These are phyloP conservation scores for Ophiodon elongatus DNA, from an alignment of 2,113 vertebrate species.

Conservation along the genomic window DNA sequence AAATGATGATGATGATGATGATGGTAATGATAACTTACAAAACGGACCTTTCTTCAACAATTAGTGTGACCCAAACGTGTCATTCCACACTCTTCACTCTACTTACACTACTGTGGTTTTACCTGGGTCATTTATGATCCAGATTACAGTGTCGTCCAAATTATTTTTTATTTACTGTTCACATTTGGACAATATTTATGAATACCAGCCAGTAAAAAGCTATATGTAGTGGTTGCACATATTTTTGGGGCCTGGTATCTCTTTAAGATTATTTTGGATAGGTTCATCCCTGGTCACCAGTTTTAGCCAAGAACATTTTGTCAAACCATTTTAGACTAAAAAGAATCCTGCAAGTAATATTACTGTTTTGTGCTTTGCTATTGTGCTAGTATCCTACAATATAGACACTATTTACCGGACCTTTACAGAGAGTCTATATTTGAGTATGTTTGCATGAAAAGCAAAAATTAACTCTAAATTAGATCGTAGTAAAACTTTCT, in stretches of 20 bases:
- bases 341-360: background rate
- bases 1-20: constrained; percentile 35
- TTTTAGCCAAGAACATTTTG: background rate
- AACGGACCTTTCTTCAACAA: constrained; percentile 57
- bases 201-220: background rate
- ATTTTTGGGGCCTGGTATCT: background rate
- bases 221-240: background rate
- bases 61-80: constrained; percentile 25
- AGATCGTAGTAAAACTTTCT: background rate
- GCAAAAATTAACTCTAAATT: background rate
- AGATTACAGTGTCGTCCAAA: constrained; percentile 5
- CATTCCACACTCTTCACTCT: constrained; percentile 29
- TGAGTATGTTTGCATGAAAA: background rate
- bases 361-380: background rate
- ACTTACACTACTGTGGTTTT: constrained; percentile 28
- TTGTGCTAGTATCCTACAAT: background rate
- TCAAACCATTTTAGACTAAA: background rate
- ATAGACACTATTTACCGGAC: background rate
- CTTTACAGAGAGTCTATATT: background rate
- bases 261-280: background rate
- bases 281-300: background rate
- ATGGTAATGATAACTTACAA: constrained; percentile 46
- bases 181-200: background rate
- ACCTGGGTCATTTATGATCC: constrained; percentile 26
- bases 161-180: background rate